Evolutionary conservation across 2,888 invertebrate genomes (phyloP), one percentile per base, ranked within the genome.

Genomic region (Folsomia manolachei): DNA sequence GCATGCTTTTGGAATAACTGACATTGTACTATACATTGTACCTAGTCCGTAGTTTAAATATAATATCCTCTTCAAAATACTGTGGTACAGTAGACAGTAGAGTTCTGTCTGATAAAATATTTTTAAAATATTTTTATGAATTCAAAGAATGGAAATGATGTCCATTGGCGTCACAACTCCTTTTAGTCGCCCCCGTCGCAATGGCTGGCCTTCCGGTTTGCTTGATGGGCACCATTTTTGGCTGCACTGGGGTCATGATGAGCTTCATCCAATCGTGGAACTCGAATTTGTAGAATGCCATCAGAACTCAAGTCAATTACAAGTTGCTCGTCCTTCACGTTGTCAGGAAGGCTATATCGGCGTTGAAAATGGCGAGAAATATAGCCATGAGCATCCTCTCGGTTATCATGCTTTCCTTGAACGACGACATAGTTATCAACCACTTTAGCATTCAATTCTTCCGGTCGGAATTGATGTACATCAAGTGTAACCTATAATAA

Each of bases 341-440:
- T 91, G 80, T 90, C 88, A 0, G 93, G 93, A 66, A 93, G 83
- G 62, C 88, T 82, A 82, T 92, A 93, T 73, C 90, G 87, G 63
- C 93, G 87, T 75, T 90, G 88, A 81, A 93, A 91, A 77, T 93
- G 90, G 70, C 91, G 88, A 61, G 90, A 88, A 21, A 92, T 88
- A 83, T 88, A 90, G 14, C 91, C 91, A 80, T 93, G 93, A 81
- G 93, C 92, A 83, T 94, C 93, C 78, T 88, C 89, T 80, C 90
- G 91, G 83, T 93, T 93, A 82, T 93, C 92, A 83, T 94, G 93
- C 82, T 90, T 92, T 67, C 91, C 92, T 82, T 91, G 90, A 1
- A 86, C 83, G 39, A 90, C 88, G 0, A 91, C 87, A 74, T 86
- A 86, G 83, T 89, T 89, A 82, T 90, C 89, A 53, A 87, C 86